These are phyloP conservation scores for Monochamus saltuarius DNA, from an alignment of 1,140 invertebrate genomes.

Conservation along the genomic window DNA sequence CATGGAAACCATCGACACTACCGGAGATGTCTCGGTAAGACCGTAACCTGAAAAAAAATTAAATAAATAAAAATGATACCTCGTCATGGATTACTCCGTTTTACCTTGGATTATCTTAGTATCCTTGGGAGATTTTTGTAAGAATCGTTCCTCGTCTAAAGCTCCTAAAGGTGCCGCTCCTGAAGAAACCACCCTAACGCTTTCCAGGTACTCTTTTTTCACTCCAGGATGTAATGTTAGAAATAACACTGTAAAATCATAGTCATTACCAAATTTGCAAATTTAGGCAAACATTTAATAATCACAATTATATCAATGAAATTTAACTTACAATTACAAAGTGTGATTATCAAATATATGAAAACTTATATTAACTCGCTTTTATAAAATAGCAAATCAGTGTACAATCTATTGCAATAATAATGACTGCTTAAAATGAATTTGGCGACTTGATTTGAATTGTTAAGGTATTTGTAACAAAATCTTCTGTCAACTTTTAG, in stretches of 20 bases:
- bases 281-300: no score
- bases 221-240: conserved; percentile 65
- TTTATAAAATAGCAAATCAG: no score
- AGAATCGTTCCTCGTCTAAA: conserved; percentile 60
- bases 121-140: conserved; percentile 50
- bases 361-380: no score
- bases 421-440: no score
- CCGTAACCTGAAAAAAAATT: conserved; percentile 59
- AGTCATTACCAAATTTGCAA: conserved; percentile 2
- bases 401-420: no score
- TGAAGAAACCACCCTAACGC: conserved; percentile 58
- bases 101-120: conserved; percentile 52
- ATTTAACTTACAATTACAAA: no score
- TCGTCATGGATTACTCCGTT: background rate
- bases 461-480: no score
- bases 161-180: conserved; percentile 72
- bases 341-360: no score
- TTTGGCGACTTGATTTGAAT: no score
- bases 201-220: conserved; percentile 58
- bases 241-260: conserved; percentile 60
- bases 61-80: background rate
- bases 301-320: no score
- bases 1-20: conserved; percentile 45
- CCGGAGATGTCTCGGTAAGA: conserved; percentile 64
- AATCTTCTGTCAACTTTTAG: no score